Conservation (phyloP, 2,888 invertebrate genomes). For the Ochropacha duplaris region DNA sequence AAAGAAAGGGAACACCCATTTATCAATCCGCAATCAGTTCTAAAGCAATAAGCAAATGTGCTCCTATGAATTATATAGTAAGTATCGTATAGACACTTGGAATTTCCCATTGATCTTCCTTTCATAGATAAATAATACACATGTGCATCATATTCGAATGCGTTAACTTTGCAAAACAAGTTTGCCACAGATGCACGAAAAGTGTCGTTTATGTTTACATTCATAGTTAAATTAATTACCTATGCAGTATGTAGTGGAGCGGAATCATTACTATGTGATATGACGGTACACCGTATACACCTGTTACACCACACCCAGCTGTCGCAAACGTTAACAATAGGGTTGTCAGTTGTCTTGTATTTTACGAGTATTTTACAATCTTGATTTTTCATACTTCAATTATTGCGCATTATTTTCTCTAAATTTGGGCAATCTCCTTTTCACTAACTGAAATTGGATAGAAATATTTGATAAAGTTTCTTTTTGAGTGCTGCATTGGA, state of each 20-base stretch:
- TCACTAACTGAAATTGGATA: not conserved
- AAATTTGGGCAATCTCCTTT: not conserved
- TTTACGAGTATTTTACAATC: not conserved
- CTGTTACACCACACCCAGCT: slow-evolving; percentile 55
- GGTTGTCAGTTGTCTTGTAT: not conserved
- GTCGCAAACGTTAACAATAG: slow-evolving; percentile 24
- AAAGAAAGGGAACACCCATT: too few species aligned
- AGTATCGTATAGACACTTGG: too few species aligned
- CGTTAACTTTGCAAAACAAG: not conserved
- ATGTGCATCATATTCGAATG: not conserved
- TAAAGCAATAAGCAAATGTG: too few species aligned
- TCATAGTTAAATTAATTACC: slow-evolving; percentile 26
- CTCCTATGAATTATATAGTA: too few species aligned
- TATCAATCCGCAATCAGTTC: too few species aligned
- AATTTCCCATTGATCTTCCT: not conserved
- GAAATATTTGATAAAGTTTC: not conserved
- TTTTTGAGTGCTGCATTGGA: too few species aligned
- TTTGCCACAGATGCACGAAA: not conserved
- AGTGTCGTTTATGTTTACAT: slow-evolving; percentile 5
- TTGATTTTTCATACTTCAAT: not conserved
- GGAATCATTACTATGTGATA: slow-evolving; percentile 25
- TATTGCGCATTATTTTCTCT: not conserved
- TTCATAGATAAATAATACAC: not conserved
- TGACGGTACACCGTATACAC: slow-evolving; percentile 42
- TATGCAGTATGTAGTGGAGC: slow-evolving; percentile 13